phyloP scores from a whole-genome alignment of 2,888 invertebrate species.

The Halictus ligatus region DNA sequence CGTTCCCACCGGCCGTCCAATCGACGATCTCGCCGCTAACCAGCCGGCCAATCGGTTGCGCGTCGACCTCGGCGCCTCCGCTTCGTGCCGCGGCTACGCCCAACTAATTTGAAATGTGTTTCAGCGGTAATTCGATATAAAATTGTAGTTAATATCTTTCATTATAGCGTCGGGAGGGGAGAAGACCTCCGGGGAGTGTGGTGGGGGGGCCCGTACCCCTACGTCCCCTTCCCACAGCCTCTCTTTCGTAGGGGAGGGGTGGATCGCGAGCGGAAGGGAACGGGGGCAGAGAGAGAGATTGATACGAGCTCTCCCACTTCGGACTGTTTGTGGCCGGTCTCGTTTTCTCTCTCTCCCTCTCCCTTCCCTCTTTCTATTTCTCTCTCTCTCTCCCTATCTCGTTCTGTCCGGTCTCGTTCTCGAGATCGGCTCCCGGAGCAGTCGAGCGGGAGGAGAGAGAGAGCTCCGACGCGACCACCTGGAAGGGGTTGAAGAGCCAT shows the following conservation, averaged over 20 bases:
- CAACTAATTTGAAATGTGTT: conserved; percentile 84
- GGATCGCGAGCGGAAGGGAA: conserved; percentile 15
- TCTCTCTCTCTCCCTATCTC: background rate
- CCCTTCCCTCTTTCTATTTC: background rate
- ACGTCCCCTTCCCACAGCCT: background rate
- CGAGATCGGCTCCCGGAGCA: conserved; percentile 55
- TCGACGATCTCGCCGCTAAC: conserved; percentile 65
- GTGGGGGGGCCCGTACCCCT: conserved; percentile 7
- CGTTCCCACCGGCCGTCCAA: conserved; percentile 63
- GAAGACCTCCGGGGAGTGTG: conserved; percentile 21
- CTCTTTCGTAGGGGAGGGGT: background rate
- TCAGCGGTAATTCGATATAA: conserved; percentile 84
- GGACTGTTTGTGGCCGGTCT: conserved; percentile 35
- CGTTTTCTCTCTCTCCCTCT: conserved; percentile 25
- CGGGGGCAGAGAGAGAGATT: conserved; percentile 35
- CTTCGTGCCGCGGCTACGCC: conserved; percentile 77
- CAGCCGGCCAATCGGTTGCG: conserved; percentile 59
- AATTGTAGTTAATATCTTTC: conserved; percentile 85
- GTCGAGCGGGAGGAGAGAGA: conserved; percentile 51
- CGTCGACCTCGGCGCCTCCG: conserved; percentile 66
- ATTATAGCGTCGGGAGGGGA: conserved; percentile 76
- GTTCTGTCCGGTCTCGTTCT: conserved; percentile 4
- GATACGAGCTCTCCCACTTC: conserved; percentile 48
- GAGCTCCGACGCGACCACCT: conserved; percentile 63
- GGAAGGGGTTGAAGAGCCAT: conserved; percentile 75